Evolutionary conservation across 2,888 invertebrate species (phyloP).

Genomic region (Gisinianus flammeolus): DNA sequence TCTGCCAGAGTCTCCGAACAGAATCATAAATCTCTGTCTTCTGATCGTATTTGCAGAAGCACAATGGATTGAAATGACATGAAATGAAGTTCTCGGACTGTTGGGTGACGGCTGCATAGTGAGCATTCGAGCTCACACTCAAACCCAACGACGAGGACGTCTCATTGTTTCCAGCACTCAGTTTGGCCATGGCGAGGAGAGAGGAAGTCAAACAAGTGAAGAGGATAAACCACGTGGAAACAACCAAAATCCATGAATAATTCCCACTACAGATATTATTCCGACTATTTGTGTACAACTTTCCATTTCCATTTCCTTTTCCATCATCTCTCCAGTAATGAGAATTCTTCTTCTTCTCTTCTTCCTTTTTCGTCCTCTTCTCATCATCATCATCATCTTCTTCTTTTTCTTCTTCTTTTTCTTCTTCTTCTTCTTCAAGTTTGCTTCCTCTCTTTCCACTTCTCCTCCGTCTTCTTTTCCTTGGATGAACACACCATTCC

Average conservation of each 20-base stretch:
- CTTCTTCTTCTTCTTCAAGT: not conserved
- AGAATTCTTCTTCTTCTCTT: not conserved
- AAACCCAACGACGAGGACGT: not conserved
- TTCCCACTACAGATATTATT: too few relatives aligned
- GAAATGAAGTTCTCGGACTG: conserved; percentile 56
- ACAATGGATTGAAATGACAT: conserved; percentile 57
- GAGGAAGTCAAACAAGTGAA: conserved; percentile 6
- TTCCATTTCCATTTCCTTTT: not conserved
- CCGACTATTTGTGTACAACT: too few relatives aligned
- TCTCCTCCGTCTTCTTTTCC: conserved; percentile 1
- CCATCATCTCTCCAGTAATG: not conserved
- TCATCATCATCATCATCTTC: not conserved
- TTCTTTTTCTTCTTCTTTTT: not conserved
- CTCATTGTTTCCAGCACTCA: conserved; percentile 31
- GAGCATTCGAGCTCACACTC: not conserved
- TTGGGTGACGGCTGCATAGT: conserved; percentile 45
- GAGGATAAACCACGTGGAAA: conserved; percentile 1
- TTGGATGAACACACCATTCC: not conserved
- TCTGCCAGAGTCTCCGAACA: conserved; percentile 54
- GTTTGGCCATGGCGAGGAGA: conserved; percentile 31
- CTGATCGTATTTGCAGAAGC: conserved; percentile 58
- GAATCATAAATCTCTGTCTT: conserved; percentile 57
- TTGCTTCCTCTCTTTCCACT: not conserved
- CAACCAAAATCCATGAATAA: not conserved
- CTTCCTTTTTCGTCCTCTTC: not conserved